Evolutionary conservation across 2,797 vertebrate species (phyloP), one percentile per base, ranked within the genome.

Genomic region (Myotis vivesi): DNA sequence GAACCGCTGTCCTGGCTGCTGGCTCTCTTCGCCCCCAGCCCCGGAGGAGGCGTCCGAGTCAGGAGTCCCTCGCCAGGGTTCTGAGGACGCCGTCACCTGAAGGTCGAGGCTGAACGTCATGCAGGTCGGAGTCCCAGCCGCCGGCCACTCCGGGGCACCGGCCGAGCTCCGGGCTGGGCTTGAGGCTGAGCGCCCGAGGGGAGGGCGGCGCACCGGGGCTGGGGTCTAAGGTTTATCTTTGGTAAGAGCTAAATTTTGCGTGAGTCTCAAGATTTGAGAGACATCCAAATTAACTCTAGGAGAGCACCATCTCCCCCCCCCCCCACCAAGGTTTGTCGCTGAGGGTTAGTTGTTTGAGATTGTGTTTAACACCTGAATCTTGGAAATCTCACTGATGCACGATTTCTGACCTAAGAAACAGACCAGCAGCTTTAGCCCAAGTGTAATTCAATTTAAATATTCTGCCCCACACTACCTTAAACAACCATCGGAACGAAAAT

Each of bases 101-200:
- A 17, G 19, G 12, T 64, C 25, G 16, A 38, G 33, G 55, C 20
- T 2, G 53, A 76, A 20, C 79, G 75, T 9, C 90, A 97, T 97
- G 97, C 97, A 97, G 96, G 97, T 97, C 87, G 83, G 87, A 22
- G 49, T 22, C 9, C 3, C 2, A 3, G 11, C 20, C 0, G 0
- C 20, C 1, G 9, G 64, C 10, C 3, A n/a, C 25, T 4, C 6
- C 1, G 59, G 64, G 85, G 46, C 12, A 5, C 6, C 57, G 3
- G 15, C 1, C 11, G 46, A 1, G 8, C 36, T 6, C 20, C n/a
- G 0, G 0, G 9, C 36, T 13, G 64, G 20, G 41, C 44, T 68
- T 10, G 10, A 53, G 44, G 36, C 17, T 7, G 51, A 89, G n/a
- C 19, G 5, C 6, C 23, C 1, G 15, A 16, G 62, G 6, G 13